Base-by-base conservation (phyloP, 2,888 invertebrate genomes). In the Prenolepis imparis region DNA sequence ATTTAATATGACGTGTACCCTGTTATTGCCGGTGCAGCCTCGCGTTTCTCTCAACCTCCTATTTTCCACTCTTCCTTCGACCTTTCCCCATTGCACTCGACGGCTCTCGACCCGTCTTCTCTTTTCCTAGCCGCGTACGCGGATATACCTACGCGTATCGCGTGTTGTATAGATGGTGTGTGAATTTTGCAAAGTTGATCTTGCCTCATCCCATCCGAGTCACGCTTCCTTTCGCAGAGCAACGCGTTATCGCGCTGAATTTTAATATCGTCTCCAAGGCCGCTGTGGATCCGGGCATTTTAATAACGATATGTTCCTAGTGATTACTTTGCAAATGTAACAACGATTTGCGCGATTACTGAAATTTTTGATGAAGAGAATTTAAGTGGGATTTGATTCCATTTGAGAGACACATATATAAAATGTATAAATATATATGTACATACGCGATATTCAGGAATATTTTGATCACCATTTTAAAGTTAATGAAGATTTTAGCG, bases 1-100 rank as follows among this genome's bases (percentile, higher is more conserved):
- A 90, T 92, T 92, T 92, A 91, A 91, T 92, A 92, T 91, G 91
- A 92, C 92, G 89, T 89, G 90, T 89, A 91, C 85, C 88, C 85
- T 89, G 89, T 91, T 92, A 91, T 91, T 91, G 91, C 89, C 88
- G 66, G 52, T 83, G 85, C 86, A 85, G 85, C 90, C 86, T 86
- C 82, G 75, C 75, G 83, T 87, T 86, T 78, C 63, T 21, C 39
- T 74, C 52, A 24, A 21, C 24, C 5, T 57, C 18, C 36, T 41
- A n/a, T 44, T 67, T 52, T 82, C n/a, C 9, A 28, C 36, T 41
- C 9, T 55, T 61, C 28, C 41, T 21, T 12, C 55, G n/a, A 44
- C 67, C 24, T 78, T 32, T 44, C 28, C 32, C 59, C 63, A n/a
- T 70, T 55, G 8, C 41, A 64, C 41, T 57, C 63, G 3, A 28